Base-by-base conservation (phyloP, 2,113 vertebrate species). In the Gnathonemus echidnorhynchus region DNA sequence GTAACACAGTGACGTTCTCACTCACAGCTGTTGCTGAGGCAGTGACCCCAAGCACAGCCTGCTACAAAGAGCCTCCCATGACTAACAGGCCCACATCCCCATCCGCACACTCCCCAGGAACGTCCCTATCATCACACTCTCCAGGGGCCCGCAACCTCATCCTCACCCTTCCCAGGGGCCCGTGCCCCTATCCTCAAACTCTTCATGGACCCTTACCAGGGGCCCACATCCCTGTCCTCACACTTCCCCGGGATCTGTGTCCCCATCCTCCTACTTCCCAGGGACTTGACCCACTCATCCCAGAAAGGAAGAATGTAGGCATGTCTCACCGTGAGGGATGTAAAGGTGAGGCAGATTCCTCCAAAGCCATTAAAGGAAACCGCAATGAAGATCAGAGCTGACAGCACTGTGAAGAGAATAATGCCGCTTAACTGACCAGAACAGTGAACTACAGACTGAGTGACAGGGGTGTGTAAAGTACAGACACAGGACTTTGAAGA, bases 341-440 rank as follows among this genome's bases (percentile, higher is more conserved):
- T 97, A 94, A 98, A 98, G 13, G 97, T 97, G 91, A 98, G 93
- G 93, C 97, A 98, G 94, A 98, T 98, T 91, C 97, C 97, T 91
- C 97, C 97, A 91, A 98, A 98, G 53, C 97, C 97, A 53, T 97
- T 98, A 91, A 98, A 95, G 89, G 97, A 97, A 87, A 98, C 94
- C 5, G 96, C 97, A 24, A 97, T 91, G 92, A 98, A 97, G 93
- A 98, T 98, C 92, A 98, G 91, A 3, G 95, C 91, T 19, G 97
- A 98, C 89, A 98, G 94, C 89, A 95, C 97, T 98, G 92, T 91
- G 21, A 91, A 89, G 49, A 88, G 39, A 70, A 53, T 77, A 90
- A 45, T 91, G 45, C 66, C 53, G 42, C 90, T 24, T 13, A 46
- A 85, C 83, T 85, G 39, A 46, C 42, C 42, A 21, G 24, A 5